Evolutionary conservation across 30 jellyfish, hydroid and myxozoan genomes (phyloP).

Genomic region (Pseudorhiza aurosa): DNA sequence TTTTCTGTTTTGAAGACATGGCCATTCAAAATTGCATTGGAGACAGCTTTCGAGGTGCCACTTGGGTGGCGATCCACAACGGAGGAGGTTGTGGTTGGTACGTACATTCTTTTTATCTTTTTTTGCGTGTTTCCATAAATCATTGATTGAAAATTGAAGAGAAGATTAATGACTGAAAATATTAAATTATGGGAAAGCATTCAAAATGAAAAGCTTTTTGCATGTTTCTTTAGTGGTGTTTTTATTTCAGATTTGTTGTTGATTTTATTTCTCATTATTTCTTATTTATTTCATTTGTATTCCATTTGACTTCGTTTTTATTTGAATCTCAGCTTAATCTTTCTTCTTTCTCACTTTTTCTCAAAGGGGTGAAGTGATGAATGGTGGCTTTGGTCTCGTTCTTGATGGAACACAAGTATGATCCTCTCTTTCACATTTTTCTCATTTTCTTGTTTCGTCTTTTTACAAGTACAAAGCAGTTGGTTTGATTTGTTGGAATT

Average conservation of each 20-base stretch:
- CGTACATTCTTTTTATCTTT: background rate
- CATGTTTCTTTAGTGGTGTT: too few species aligned
- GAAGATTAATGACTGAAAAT: too few species aligned
- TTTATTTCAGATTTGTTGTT: background rate
- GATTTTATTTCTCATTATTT: background rate
- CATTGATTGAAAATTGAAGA: too few species aligned
- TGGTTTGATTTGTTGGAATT: background rate
- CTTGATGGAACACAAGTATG: constrained; percentile 96
- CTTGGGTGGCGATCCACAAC: constrained; percentile 99
- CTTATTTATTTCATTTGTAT: background rate
- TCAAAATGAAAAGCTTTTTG: too few species aligned
- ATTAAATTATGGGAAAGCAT: too few species aligned
- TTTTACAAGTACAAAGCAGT: too few species aligned
- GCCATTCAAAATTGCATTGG: constrained; percentile 99
- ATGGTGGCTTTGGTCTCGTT: constrained; percentile 98
- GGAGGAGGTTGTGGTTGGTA: constrained; percentile 99
- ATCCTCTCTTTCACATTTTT: background rate
- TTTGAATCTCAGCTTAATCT: background rate
- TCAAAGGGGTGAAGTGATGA: constrained; percentile 97
- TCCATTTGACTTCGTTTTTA: background rate
- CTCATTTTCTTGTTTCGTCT: background rate
- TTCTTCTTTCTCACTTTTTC: background rate
- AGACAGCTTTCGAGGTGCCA: constrained; percentile 99
- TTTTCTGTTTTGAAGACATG: constrained; percentile 74
- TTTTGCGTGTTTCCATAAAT: too few species aligned